Conservation (phyloP, 2,797 vertebrate species). For the Amblyraja radiata region DNA sequence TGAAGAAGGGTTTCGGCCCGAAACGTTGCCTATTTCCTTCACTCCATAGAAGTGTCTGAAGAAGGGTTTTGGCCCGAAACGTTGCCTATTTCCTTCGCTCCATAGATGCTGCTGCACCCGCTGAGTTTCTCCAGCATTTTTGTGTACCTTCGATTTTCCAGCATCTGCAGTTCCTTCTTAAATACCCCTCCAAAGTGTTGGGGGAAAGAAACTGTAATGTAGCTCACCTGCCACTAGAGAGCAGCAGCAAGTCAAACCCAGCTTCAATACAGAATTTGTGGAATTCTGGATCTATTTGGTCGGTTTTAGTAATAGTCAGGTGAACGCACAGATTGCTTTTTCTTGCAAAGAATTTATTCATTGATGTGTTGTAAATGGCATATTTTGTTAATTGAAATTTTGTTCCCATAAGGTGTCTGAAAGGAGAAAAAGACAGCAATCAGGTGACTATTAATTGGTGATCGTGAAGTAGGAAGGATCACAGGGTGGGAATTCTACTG, state of each 20-base stretch:
- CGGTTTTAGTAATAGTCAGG: not conserved
- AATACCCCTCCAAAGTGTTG: no score
- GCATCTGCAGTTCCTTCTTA: no score
- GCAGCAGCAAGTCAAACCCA: conserved; percentile 7
- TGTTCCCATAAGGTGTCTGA: not conserved
- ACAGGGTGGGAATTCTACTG: not conserved
- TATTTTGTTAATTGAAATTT: conserved; percentile 17
- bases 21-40: no score
- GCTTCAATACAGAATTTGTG: not conserved
- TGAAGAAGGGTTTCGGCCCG: no score
- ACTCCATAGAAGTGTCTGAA: no score
- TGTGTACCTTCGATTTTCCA: no score
- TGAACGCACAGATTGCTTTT: not conserved
- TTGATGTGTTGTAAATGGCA: not conserved
- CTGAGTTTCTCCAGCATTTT: no score
- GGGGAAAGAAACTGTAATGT: not conserved
- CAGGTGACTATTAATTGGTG: not conserved
- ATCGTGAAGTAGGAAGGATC: not conserved
- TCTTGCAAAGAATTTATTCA: not conserved
- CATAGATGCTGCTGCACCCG: no score
- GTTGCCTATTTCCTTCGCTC: no score
- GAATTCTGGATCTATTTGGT: not conserved
- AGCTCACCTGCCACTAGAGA: conserved; percentile 2
- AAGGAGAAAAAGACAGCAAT: not conserved
- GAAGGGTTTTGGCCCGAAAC: no score